A percentile compares a stretch with the other conserved stretches of the same genome.
Evolutionary conservation across 2,888 invertebrate genomes (phyloP).

Genomic region (Hydroisotoma schaefferi): DNA sequence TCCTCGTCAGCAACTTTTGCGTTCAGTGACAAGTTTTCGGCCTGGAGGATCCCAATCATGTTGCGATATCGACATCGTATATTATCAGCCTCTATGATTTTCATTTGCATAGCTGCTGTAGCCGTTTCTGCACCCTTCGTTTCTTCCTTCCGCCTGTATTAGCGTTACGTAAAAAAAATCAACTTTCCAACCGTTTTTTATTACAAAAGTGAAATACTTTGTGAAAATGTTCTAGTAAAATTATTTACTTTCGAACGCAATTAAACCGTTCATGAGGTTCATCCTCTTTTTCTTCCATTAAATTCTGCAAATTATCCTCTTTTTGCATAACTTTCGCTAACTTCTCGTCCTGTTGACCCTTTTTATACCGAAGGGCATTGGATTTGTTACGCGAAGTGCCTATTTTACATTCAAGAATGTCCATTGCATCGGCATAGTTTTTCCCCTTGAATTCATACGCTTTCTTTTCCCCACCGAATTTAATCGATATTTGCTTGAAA

Average conservation of each 20-base stretch:
- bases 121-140: conserved; percentile 44
- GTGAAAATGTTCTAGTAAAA: neutral
- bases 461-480: conserved; percentile 38
- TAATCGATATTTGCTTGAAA: conserved; percentile 33
- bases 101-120: conserved; percentile 47
- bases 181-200: no score
- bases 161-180: no score
- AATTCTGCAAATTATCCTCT: conserved; percentile 25
- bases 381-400: conserved; percentile 43
- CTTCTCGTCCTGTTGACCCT: conserved; percentile 23
- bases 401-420: conserved; percentile 43
- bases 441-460: conserved; percentile 43
- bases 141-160: conserved; percentile 27
- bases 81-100: conserved; percentile 48
- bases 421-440: conserved; percentile 34
- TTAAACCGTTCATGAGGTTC: no score
- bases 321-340: conserved; percentile 29
- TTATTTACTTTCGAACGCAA: neutral
- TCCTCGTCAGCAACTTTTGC: conserved; percentile 35
- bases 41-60: conserved; percentile 41
- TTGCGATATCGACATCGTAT: conserved; percentile 43
- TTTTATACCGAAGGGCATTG: conserved; percentile 37
- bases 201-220: neutral
- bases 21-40: conserved; percentile 41
- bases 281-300: no score